Percentiles rank a stretch among this genome's conserved stretches.
These are phyloP conservation scores for Etheostoma spectabile DNA, from an alignment of 2,113 vertebrate genomes.

Conservation along the genomic window DNA sequence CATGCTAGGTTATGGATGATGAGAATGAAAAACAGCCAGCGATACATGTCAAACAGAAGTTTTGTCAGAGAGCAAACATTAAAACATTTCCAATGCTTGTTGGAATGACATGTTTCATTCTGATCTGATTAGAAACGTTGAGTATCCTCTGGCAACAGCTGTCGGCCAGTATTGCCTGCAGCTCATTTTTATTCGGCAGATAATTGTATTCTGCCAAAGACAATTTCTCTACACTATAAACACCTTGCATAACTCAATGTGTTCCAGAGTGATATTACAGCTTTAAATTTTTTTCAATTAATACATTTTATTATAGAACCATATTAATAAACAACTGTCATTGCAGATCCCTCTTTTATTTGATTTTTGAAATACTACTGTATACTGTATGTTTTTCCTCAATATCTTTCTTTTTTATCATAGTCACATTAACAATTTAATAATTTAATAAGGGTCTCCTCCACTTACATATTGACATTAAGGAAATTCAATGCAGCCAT, in stretches of 20 bases:
- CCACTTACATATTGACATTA: neutral
- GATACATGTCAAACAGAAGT: neutral
- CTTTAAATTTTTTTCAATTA: neutral
- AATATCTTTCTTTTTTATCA: neutral
- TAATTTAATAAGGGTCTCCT: neutral
- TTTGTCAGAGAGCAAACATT: neutral
- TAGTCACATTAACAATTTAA: neutral
- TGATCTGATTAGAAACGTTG: neutral
- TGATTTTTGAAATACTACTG: neutral
- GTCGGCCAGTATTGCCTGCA: neutral
- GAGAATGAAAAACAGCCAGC: neutral
- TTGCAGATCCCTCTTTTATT: neutral
- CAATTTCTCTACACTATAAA: neutral
- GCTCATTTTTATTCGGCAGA: neutral
- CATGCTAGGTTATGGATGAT: neutral
- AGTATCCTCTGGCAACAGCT: neutral
- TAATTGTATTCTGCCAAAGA: neutral
- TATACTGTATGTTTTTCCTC: neutral
- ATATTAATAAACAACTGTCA: neutral
- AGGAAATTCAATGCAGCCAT: neutral
- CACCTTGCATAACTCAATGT: neutral
- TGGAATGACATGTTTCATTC: slow-evolving; percentile 10
- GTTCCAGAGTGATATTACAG: neutral
- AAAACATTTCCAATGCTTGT: neutral
- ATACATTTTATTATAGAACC: no score